Conservation (phyloP, 2,113 vertebrate species). For the Azemiops feae region DNA sequence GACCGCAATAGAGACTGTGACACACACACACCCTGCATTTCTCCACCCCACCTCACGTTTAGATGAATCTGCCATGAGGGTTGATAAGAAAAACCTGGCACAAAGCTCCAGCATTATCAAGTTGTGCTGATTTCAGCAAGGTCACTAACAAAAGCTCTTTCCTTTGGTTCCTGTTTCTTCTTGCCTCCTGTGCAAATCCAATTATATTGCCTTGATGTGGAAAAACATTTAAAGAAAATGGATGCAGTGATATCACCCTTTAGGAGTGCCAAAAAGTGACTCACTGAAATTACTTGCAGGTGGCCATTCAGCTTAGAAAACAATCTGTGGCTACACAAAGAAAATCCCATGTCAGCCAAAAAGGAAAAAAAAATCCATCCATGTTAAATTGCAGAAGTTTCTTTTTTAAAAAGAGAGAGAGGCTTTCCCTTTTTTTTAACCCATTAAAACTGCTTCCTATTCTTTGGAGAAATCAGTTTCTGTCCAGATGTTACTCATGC, state of each 20-base stretch:
- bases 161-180: neutral
- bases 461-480: neutral
- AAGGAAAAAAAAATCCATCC: no score
- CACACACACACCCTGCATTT: neutral
- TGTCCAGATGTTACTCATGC: neutral
- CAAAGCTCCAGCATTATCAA: neutral
- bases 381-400: neutral
- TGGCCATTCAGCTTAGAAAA: neutral
- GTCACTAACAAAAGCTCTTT: neutral
- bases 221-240: neutral
- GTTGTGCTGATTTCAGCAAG: neutral
- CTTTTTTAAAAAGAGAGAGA: neutral
- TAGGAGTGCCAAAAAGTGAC: neutral
- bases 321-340: neutral
- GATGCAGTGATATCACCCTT: neutral
- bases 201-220: neutral
- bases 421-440: neutral
- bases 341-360: neutral
- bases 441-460: neutral
- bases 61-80: neutral
- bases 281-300: neutral
- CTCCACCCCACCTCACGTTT: neutral
- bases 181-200: neutral
- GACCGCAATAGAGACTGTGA: neutral
- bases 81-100: neutral